Base-by-base conservation (phyloP, 2,888 invertebrate species). In the Invenusta paracnida region DNA sequence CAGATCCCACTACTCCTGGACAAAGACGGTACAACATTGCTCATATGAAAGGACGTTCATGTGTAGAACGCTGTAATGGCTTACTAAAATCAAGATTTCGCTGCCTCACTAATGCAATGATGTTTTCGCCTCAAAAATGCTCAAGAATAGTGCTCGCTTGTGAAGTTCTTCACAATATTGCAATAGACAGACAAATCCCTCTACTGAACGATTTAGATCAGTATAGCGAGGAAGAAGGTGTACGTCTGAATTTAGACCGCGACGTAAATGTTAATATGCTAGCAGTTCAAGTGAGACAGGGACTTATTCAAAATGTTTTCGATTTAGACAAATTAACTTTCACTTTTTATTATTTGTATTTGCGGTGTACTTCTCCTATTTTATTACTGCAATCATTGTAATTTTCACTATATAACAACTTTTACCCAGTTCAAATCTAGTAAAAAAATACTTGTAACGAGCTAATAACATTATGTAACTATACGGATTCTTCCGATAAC, bases 1-100 rank as follows among this genome's bases (percentile, higher is more conserved):
- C 73, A 66, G 29, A 86, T 23, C 84, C 86, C 11, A 11, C 67
- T 5, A 84, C 27, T 84, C 85, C 66, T 27, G 84, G 81, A 13
- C 85, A 86, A 27, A 79, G 25, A 5, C 5, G 29, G 5, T 79
- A 27, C 79, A 79, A 79, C n/a, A 27, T 27, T 2, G 23, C 79
- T 23, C 79, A 79, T 23, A 79, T 27, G 29, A 79, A 79, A 79
- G 79, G 79, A 25, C 11, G 79, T 11, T 11, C 5, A 2, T 27
- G 23, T 27, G 29, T 79, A 5, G 79, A 2, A n/a, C 79, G 79
- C n/a, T 79, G 79, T 79, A 79, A 79, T 23, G 79, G 79, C 11
- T 27, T 79, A 29, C 79, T 79, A 2, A 79, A 79, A 79, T 79
- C 79, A 79, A 79, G 79, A n/a, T 79, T 79, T 79, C n/a, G 79